Percentiles rank a stretch among this genome's conserved stretches.
Evolutionary conservation across 2,113 vertebrate genomes (phyloP).

Genomic region (Grus americana): DNA sequence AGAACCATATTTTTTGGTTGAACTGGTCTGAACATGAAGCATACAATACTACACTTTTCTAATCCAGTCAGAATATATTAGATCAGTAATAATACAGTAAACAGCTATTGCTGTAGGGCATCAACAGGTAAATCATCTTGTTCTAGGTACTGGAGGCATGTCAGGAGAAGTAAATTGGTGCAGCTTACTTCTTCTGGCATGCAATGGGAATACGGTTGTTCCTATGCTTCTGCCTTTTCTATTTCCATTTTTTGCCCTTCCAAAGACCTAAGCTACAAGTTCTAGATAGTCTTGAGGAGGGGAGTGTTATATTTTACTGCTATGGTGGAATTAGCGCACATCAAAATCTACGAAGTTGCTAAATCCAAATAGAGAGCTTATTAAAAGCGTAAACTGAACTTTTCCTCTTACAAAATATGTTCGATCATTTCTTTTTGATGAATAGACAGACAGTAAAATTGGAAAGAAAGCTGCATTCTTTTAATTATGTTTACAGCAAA

Average conservation of each 20-base stretch:
- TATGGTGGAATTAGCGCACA: fast-evolving
- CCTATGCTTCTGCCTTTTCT: neutral
- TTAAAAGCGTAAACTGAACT: neutral
- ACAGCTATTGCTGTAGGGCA: neutral
- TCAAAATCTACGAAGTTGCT: neutral
- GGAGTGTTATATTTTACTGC: neutral
- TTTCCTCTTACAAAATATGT: neutral
- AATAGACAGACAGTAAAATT: neutral
- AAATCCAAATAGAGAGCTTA: neutral
- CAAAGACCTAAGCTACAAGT: neutral
- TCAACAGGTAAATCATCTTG: neutral
- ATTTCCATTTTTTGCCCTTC: neutral
- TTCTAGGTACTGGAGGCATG: neutral
- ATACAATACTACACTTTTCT: neutral
- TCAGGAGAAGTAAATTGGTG: neutral
- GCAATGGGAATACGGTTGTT: neutral
- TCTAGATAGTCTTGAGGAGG: neutral
- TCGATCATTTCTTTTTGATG: neutral
- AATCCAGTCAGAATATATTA: neutral
- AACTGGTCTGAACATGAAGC: conserved; percentile 7
- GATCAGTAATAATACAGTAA: neutral
- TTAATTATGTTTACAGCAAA: neutral
- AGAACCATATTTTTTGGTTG: conserved; percentile 33
- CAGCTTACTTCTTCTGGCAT: neutral
- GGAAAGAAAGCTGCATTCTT: neutral